phyloP scores from a whole-genome alignment of 2,888 invertebrate species.

The Callimorpha dominula region DNA sequence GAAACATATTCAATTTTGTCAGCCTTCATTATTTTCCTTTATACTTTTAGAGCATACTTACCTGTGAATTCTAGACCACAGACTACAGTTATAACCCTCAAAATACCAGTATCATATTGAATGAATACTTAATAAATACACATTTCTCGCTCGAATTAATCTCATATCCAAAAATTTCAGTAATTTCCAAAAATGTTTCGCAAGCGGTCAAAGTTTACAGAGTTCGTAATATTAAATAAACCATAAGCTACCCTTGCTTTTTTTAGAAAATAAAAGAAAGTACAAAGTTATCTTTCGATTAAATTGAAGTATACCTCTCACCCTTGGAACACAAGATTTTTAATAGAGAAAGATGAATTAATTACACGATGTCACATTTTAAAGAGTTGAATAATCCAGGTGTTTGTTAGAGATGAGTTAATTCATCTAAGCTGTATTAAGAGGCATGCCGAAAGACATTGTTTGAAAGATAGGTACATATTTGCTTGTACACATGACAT shows the following conservation, averaged over 20 bases:
- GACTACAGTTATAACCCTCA: not conserved
- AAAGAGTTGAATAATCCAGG: not conserved
- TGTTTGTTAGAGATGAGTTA: not conserved
- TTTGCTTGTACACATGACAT: too few relatives aligned
- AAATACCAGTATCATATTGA: not conserved
- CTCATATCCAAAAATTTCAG: not conserved
- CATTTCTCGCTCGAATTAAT: not conserved
- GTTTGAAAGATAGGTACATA: too few relatives aligned
- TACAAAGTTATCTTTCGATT: conserved; percentile 81
- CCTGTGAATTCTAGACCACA: too few relatives aligned
- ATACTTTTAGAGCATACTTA: too few relatives aligned
- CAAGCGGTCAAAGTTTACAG: conserved; percentile 56
- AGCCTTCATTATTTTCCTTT: too few relatives aligned
- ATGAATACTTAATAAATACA: not conserved
- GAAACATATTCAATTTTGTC: too few relatives aligned
- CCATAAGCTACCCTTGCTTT: conserved; percentile 74
- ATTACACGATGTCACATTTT: conserved; percentile 9
- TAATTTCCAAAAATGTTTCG: conserved; percentile 35
- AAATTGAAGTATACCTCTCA: conserved; percentile 61
- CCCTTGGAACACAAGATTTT: conserved; percentile 53
- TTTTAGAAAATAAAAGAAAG: conserved; percentile 67
- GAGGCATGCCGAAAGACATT: too few relatives aligned
- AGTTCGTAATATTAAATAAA: conserved; percentile 75
- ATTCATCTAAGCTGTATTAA: not conserved
- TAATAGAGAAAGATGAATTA: conserved; percentile 39